phyloP scores from a whole-genome alignment of 2,113 vertebrate genomes.

The Pelvicachromis taeniatus region DNA sequence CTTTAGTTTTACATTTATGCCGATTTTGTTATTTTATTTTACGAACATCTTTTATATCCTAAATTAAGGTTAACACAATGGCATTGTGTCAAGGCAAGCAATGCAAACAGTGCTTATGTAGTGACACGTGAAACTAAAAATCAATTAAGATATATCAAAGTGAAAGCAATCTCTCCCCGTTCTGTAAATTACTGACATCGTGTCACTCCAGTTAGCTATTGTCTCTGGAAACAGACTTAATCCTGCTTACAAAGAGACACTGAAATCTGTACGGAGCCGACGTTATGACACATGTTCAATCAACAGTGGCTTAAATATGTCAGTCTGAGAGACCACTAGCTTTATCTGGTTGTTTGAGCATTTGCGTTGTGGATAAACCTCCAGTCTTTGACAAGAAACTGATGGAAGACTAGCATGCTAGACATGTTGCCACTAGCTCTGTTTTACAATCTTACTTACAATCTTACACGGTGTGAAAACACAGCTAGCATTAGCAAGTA shows the following conservation, averaged over 20 bases:
- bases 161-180: neutral
- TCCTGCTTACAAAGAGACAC: neutral
- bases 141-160: neutral
- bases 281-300: neutral
- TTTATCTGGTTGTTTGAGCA: neutral
- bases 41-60: neutral
- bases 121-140: neutral
- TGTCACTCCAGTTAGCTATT: neutral
- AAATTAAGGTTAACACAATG: neutral
- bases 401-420: neutral
- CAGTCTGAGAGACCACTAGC: neutral
- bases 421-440: neutral
- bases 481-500: neutral
- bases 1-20: conserved; percentile 44
- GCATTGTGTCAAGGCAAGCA: neutral
- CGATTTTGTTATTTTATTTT: neutral
- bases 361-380: no score
- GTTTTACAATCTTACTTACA: neutral
- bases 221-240: no score
- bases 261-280: neutral
- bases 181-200: neutral
- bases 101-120: neutral
- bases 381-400: neutral
- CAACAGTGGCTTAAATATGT: neutral
- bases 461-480: neutral